A percentile compares a stretch with the other conserved stretches of the same genome.
These are phyloP conservation scores for Hylomyscus alleni DNA, from an alignment of 2,797 vertebrate species.

Conservation along the genomic window DNA sequence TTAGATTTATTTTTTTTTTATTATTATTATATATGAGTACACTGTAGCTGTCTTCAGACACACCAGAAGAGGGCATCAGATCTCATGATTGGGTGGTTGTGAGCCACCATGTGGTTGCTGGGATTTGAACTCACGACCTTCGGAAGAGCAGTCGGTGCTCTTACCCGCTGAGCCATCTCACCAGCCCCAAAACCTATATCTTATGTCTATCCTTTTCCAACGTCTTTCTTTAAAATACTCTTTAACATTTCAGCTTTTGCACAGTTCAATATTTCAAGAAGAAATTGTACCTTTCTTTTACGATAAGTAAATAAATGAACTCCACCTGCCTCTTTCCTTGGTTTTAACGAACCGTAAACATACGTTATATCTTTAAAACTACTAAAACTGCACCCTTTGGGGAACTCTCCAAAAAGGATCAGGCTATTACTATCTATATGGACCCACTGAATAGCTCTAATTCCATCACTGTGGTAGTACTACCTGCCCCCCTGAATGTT, in stretches of 20 bases:
- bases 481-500: background rate
- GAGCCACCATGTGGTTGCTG: too few species aligned
- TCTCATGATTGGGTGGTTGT: too few species aligned
- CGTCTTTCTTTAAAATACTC: constrained; percentile 47
- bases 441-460: background rate
- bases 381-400: constrained; percentile 20
- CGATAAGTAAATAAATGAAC: background rate
- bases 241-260: constrained; percentile 44
- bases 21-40: too few species aligned
- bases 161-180: too few species aligned
- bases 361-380: background rate
- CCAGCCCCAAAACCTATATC: background rate
- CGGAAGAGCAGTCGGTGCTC: too few species aligned
- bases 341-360: background rate
- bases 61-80: too few species aligned
- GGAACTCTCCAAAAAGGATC: background rate
- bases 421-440: background rate
- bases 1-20: too few species aligned
- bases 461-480: background rate
- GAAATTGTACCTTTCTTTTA: constrained; percentile 37
- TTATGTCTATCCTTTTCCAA: background rate
- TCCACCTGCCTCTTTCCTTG: background rate
- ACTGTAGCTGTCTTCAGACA: too few species aligned
- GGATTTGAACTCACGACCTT: too few species aligned
- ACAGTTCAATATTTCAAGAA: background rate